Evolutionary conservation across 2,888 invertebrate species (phyloP), one percentile per base, ranked within the genome.

Genomic region (Andrena marginata): DNA sequence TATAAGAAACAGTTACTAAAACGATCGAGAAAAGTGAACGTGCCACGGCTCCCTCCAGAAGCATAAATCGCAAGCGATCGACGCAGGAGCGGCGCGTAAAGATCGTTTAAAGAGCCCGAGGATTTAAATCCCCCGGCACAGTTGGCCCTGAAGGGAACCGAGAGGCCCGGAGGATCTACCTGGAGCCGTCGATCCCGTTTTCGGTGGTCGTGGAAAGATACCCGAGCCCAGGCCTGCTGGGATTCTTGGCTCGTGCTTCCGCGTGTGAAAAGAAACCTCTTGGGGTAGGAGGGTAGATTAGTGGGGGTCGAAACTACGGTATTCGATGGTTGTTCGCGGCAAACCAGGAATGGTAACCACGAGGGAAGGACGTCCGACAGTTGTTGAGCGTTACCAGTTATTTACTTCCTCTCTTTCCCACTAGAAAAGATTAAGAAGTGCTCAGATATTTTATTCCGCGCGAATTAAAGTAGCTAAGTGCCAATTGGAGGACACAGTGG

Each of bases 121-220:
- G 73, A 77, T 87, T 87, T 87, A 87, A 87, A 87, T 85, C 87
- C 68, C 87, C 63, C 31, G 29, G 20, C 71, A 65, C 67, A 62
- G 42, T n/a, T 2, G 54, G 10, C 35, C 48, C 2, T n/a, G 7
- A 48, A 48, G 59, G n/a, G n/a, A 20, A 26, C 33, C 20, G 3
- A 48, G 4, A 26, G 26, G 23, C 31, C 20, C 8, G 20, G 8
- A 69, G 70, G 71, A 16, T 29, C n/a, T 68, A 29, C 70, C 68
- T 76, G 70, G 49, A 68, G 60, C 8, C 72, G 62, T n/a, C 2
- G 70, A 54, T 67, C 71, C 56, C 67, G 71, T 77, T 83, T 84
- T 79, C 31, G 54, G 63, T 51, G 65, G 8, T 3, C 33, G 13
- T 16, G 54, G 10, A 60, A 16, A 51, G 59, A 84, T 82, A 82